Evolutionary conservation across 1,140 invertebrate genomes (phyloP), one percentile per base, ranked within the genome.

Genomic region (Asobara japonica): DNA sequence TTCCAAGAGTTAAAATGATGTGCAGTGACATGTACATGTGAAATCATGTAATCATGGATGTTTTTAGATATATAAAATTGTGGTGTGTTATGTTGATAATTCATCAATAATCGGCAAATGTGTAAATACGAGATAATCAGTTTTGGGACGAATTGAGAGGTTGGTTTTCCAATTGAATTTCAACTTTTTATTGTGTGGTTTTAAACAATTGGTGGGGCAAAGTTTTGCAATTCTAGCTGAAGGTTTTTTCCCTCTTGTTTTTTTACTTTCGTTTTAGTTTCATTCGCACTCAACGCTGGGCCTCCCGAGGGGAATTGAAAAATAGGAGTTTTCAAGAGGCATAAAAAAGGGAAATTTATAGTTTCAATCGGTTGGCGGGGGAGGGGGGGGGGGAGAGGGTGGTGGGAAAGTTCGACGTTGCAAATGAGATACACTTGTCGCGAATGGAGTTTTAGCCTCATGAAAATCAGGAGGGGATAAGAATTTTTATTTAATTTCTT

Each of bases 371-470:
- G 11, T 66, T 66, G 31, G 2, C n/a, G n/a, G n/a, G n/a, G n/a
- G n/a, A n/a, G n/a, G n/a, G n/a, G n/a, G n/a, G n/a, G n/a, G n/a
- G n/a, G n/a, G n/a, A n/a, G n/a, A n/a, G n/a, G n/a, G n/a, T 18
- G 22, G 13, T 33, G 10, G n/a, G 6, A 36, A 33, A 62, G 60
- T 62, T 62, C 6, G 60, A 29, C 10, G 20, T 16, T 51, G 67
- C 31, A 69, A 69, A 69, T 69, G 67, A 69, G 67, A 69, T 69
- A 69, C 67, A 69, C 51, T 69, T 68, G 31, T 69, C 56, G 51
- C 13, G 16, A 30, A 31, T 25, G 48, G n/a, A 61, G 31, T 62
- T 69, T 36, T 60, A 30, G 6, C 10, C 16, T 61, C 11, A 13
- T 61, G 41, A 18, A 61, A 60, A 22, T 33, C 60, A 25, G 30